Conservation (phyloP, 2,113 vertebrate genomes). For the Nibea albiflora region DNA sequence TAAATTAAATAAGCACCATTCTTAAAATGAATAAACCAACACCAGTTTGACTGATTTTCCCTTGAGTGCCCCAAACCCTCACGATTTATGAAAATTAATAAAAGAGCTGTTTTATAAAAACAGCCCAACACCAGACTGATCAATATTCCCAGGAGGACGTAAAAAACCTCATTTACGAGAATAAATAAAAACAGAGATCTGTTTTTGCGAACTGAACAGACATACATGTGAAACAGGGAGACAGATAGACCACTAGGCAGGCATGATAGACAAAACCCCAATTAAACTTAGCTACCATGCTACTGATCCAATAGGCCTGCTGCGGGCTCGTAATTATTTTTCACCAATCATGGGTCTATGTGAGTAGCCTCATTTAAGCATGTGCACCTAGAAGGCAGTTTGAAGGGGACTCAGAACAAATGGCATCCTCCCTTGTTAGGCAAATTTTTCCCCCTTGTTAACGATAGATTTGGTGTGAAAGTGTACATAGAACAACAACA, state of each 20-base stretch:
- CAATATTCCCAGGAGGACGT: background rate
- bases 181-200: background rate
- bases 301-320: constrained; percentile 50
- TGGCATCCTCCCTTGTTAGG: constrained; percentile 46
- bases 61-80: background rate
- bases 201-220: background rate
- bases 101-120: background rate
- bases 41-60: background rate
- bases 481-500: constrained; percentile 43
- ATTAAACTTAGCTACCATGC: constrained; percentile 55
- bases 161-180: background rate
- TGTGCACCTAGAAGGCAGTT: constrained; percentile 51
- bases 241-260: constrained; percentile 4
- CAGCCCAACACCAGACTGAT: background rate
- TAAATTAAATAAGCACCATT: background rate
- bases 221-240: background rate
- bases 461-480: constrained; percentile 40
- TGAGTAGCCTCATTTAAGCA: constrained; percentile 36
- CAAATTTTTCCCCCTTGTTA: constrained; percentile 37
- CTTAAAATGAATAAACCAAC: background rate
- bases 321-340: constrained; percentile 66
- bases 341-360: constrained; percentile 54
- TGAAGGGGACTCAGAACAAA: constrained; percentile 61
- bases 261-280: constrained; percentile 27
- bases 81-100: background rate